Conservation (phyloP, 1,140 invertebrate genomes). For the Drosophila nigromelanica region DNA sequence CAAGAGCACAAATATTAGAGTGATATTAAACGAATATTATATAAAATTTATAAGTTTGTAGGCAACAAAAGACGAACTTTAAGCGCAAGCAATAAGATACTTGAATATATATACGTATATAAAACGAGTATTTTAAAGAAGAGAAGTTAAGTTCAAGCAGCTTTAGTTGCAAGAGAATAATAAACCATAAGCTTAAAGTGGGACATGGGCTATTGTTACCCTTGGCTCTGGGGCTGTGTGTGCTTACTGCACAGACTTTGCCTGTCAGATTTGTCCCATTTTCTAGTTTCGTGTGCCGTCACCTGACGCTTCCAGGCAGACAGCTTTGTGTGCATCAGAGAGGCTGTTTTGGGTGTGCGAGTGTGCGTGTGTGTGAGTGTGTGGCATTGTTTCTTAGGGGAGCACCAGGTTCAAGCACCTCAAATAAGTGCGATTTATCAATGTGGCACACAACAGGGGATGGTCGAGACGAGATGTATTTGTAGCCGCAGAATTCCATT, state of each 20-base stretch:
- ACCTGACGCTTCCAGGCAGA: conserved; percentile 14
- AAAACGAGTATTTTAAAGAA: background rate
- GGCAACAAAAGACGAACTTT: background rate
- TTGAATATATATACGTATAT: background rate
- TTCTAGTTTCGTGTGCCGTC: conserved; percentile 5
- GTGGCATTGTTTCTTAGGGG: background rate
- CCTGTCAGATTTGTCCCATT: conserved; percentile 21
- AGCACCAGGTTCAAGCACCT: conserved; percentile 17
- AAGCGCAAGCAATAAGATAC: background rate
- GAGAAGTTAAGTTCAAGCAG: background rate
- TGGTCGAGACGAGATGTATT: conserved; percentile 1
- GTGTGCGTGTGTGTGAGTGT: conserved; percentile 5
- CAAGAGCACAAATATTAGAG: background rate
- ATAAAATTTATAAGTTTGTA: background rate
- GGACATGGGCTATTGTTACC: conserved; percentile 1
- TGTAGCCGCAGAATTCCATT: conserved; percentile 44
- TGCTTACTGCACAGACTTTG: conserved; percentile 4
- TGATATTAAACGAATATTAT: background rate
- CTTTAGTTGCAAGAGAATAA: background rate
- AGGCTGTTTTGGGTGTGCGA: background rate
- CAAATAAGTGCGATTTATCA: conserved; percentile 42
- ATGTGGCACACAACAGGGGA: conserved; percentile 25
- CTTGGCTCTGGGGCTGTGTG: conserved; percentile 2
- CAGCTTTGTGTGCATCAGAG: background rate
- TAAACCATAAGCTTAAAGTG: conserved; percentile 12